Evolutionary conservation across 2,113 vertebrate genomes (phyloP).

Genomic region (Rhinoderma darwinii): DNA sequence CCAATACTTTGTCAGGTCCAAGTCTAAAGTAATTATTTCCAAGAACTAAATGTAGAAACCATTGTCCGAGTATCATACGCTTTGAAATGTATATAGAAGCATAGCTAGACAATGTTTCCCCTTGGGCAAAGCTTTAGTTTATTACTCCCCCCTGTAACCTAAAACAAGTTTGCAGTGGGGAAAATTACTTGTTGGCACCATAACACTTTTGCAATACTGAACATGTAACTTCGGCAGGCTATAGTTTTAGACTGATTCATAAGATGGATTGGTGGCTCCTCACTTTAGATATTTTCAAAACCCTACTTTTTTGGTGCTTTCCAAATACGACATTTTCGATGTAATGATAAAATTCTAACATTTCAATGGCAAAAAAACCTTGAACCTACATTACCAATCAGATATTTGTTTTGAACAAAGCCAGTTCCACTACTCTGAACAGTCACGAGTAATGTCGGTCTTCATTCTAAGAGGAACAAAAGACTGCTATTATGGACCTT

Average conservation of each 20-base stretch:
- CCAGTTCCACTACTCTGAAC: background rate
- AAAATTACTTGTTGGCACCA: too few relatives aligned
- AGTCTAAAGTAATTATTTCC: too few relatives aligned
- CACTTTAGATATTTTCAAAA: background rate
- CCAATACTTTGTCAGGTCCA: too few relatives aligned
- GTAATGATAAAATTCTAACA: background rate
- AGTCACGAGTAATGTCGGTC: background rate
- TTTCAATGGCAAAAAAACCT: constrained; percentile 9
- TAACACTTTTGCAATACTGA: too few relatives aligned
- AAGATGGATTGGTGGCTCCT: background rate
- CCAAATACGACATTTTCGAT: background rate
- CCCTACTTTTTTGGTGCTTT: background rate
- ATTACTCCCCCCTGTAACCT: too few relatives aligned
- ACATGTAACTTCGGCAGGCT: too few relatives aligned
- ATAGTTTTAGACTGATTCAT: background rate
- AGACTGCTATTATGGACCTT: background rate
- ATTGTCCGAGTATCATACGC: too few relatives aligned
- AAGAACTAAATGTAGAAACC: too few relatives aligned
- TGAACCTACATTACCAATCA: constrained; percentile 37
- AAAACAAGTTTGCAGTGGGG: too few relatives aligned
- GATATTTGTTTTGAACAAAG: constrained; percentile 31
- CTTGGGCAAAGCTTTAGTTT: too few relatives aligned
- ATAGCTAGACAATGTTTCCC: too few relatives aligned
- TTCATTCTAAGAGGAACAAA: constrained; percentile 3
- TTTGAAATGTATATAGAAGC: too few relatives aligned